Conservation (phyloP, 1,140 invertebrate genomes). For the Euura saliciscinereae region DNA sequence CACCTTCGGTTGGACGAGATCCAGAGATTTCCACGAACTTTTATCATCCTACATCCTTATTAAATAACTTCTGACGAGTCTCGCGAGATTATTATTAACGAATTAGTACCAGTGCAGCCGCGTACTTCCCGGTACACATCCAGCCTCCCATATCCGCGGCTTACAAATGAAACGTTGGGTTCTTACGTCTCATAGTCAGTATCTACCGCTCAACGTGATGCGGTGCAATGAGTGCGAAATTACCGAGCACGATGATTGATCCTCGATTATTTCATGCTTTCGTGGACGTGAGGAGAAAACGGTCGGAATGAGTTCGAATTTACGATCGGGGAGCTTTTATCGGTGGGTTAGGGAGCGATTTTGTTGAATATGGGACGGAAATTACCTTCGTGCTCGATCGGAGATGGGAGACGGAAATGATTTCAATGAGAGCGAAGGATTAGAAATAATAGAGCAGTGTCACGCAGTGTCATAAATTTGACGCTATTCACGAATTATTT, state of each 20-base stretch:
- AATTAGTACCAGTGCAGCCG: background rate
- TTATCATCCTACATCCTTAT: background rate
- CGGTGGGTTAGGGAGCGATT: no score
- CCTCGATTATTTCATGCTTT: no score
- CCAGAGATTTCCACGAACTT: background rate
- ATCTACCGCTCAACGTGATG: no score
- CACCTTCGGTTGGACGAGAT: background rate
- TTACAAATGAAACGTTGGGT: no score
- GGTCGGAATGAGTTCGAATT: no score
- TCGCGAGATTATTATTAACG: background rate
- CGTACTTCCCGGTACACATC: no score
- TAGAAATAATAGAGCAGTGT: background rate
- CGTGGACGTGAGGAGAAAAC: no score
- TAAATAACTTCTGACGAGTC: background rate
- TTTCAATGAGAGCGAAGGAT: background rate
- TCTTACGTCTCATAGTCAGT: no score
- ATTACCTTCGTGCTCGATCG: background rate
- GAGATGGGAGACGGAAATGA: background rate
- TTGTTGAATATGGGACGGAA: background rate
- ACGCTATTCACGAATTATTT: background rate
- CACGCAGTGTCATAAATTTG: slow-evolving; percentile 1
- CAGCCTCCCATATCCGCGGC: no score
- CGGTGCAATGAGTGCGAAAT: no score
- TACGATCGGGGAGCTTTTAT: no score
- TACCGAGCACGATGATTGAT: no score